A percentile compares a stretch with the other conserved stretches of the same genome.
Evolutionary conservation across 2,797 vertebrate genomes (phyloP).

Genomic region (Channallabes apus): DNA sequence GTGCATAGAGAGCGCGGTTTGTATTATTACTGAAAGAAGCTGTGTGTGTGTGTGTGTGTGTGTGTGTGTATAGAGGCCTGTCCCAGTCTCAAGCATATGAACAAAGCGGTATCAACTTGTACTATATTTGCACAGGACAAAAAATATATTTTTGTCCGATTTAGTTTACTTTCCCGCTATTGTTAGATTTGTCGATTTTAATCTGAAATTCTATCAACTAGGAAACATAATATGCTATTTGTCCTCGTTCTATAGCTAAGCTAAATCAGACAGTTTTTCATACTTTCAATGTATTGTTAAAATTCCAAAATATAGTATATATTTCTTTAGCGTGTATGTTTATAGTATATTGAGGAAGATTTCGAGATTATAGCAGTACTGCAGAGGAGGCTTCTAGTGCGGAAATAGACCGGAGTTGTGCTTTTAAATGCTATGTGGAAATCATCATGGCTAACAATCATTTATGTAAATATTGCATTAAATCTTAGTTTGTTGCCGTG

Average conservation of each 20-base stretch:
- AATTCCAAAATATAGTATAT: not conserved
- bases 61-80: conserved; percentile 42
- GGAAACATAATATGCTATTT: not conserved
- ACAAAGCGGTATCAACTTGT: conserved; percentile 47
- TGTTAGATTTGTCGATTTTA: not conserved
- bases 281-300: not conserved
- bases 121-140: not conserved
- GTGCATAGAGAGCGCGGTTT: conserved; percentile 6
- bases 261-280: conserved; percentile 4
- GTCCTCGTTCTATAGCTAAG: conserved; percentile 27
- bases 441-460: conserved; percentile 26
- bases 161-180: not conserved
- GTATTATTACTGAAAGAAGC: conserved; percentile 24
- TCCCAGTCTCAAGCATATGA: conserved; percentile 24
- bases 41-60: conserved; percentile 21
- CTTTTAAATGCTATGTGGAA: not conserved
- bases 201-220: not conserved
- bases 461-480: conserved; percentile 28
- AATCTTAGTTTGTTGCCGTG: conserved; percentile 3
- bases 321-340: not conserved
- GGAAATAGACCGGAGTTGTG: not conserved
- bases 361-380: not conserved
- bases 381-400: not conserved
- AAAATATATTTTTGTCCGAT: not conserved
- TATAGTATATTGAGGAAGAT: not conserved